Base-by-base conservation (phyloP, 2,113 vertebrate species). In the Perca schrenkii region DNA sequence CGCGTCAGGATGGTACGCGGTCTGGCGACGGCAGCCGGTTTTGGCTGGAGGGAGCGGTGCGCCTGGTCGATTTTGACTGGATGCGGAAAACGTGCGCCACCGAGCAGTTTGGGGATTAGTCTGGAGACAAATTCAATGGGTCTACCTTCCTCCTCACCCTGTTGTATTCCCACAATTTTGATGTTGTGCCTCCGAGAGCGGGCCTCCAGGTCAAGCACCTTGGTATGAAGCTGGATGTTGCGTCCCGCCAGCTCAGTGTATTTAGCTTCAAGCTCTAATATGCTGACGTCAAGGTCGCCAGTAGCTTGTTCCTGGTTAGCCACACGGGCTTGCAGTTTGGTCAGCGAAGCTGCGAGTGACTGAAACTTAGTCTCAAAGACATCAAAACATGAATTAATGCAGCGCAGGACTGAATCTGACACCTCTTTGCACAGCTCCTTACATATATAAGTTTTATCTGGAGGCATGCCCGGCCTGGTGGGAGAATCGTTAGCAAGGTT, bases 201-300 rank as follows among this genome's bases (percentile, higher is more conserved):
- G n/a, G 69, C 69, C 69, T 71, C 69, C 54, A 72, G 4, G 69
- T 72, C 54, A 17, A 58, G 69, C 21, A 71, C 53, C 15, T 71
- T 57, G 19, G 5, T 11, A 4, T 71, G 68, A 43, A 71, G 69
- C 50, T 54, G 68, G 17, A 13, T 57, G 34, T 54, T 57, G 31
- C 36, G 34, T 57, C 21, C n/a, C 19, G 52, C 8, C 53, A 71
- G n/a, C 68, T 71, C 68, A 8, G 50, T 25, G 21, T 36, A 43
- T 57, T 71, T 71, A 40, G 53, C 68, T 8, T 71, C 53, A 10
- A 71, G 68, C 34, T 21, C 34, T 17, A 25, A 13, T n/a, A 71
- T 13, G 21, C 15, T 53, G 34, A 17, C 4, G 21, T 71, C 68
- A 50, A 71, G 13, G 69, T 56, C 4, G n/a, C n/a, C 25, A 56